A percentile compares a stretch with the other conserved stretches of the same genome.
phyloP scores from a whole-genome alignment of 2,797 vertebrate genomes.

The Botia almorhae region DNA sequence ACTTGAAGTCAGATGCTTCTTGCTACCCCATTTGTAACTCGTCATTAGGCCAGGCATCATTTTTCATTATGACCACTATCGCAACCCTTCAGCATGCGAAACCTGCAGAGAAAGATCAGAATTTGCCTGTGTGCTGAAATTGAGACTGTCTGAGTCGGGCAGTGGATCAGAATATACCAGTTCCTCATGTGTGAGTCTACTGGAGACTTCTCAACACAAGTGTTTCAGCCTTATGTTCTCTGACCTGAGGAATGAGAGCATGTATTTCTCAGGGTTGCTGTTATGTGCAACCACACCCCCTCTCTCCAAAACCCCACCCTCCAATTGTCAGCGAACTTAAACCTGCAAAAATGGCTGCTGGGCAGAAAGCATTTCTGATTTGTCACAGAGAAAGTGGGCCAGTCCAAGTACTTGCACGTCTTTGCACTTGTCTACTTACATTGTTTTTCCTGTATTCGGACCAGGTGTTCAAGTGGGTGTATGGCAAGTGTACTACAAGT shows the following conservation, averaged over 20 bases:
- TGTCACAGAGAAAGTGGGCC: too few relatives aligned
- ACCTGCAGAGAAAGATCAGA: slow-evolving; percentile 57
- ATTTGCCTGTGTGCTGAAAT: slow-evolving; percentile 60
- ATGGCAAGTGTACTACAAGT: too few relatives aligned
- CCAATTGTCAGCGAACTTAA: too few relatives aligned
- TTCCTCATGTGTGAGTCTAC: background rate
- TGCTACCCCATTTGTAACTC: slow-evolving; percentile 54
- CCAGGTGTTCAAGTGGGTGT: too few relatives aligned
- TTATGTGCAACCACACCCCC: background rate
- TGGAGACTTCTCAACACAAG: background rate
- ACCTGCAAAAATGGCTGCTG: too few relatives aligned
- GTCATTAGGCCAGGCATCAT: slow-evolving; percentile 50
- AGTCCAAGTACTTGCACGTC: too few relatives aligned
- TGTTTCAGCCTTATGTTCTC: background rate
- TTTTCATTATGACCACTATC: background rate
- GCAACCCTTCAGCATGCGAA: slow-evolving; percentile 21
- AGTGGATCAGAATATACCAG: slow-evolving; percentile 59
- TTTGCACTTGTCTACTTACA: too few relatives aligned
- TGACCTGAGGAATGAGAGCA: too few relatives aligned
- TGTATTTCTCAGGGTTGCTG: background rate
- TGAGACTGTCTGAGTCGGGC: slow-evolving; percentile 62
- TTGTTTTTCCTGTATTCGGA: too few relatives aligned
- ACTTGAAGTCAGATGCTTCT: slow-evolving; percentile 54
- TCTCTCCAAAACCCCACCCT: too few relatives aligned
- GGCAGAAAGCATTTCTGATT: too few relatives aligned